Evolutionary conservation across 2,113 vertebrate species (phyloP).

Genomic region (Corvus moneduloides): DNA sequence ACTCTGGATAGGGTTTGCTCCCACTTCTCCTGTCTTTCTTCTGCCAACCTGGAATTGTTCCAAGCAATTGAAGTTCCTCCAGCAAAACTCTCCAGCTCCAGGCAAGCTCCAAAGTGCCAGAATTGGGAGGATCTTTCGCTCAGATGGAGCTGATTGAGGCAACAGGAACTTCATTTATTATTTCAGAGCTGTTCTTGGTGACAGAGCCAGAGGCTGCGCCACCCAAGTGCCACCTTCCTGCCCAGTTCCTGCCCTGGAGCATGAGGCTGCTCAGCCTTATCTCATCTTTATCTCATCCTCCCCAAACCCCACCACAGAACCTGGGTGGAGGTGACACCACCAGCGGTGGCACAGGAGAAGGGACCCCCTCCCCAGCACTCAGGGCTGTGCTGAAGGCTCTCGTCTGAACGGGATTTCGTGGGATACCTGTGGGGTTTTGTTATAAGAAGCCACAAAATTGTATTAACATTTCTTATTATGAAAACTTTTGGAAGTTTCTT

Average conservation of each 20-base stretch:
- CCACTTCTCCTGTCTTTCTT: not conserved
- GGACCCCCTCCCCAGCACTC: not conserved
- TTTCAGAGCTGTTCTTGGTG: not conserved
- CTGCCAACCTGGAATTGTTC: not conserved
- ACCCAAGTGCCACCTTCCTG: not conserved
- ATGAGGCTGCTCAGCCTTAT: not conserved
- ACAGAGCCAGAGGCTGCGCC: not conserved
- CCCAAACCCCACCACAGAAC: fast-evolving
- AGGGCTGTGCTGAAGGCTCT: not conserved
- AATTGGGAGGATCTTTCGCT: not conserved
- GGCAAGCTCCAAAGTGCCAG: not conserved
- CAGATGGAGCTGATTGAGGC: not conserved
- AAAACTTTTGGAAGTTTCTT: not conserved
- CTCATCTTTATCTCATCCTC: not conserved
- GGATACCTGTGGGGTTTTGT: not conserved
- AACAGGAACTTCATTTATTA: not conserved
- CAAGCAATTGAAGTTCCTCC: not conserved
- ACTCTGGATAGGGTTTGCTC: not conserved
- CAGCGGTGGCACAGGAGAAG: not conserved
- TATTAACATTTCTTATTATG: not conserved
- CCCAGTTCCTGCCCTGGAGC: not conserved
- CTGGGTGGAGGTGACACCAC: not conserved
- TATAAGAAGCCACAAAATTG: fast-evolving
- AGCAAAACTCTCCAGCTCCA: not conserved
- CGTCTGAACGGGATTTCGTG: not conserved